Base-by-base conservation (phyloP, 2,888 invertebrate species). In the Cheiracanthium punctorium region DNA sequence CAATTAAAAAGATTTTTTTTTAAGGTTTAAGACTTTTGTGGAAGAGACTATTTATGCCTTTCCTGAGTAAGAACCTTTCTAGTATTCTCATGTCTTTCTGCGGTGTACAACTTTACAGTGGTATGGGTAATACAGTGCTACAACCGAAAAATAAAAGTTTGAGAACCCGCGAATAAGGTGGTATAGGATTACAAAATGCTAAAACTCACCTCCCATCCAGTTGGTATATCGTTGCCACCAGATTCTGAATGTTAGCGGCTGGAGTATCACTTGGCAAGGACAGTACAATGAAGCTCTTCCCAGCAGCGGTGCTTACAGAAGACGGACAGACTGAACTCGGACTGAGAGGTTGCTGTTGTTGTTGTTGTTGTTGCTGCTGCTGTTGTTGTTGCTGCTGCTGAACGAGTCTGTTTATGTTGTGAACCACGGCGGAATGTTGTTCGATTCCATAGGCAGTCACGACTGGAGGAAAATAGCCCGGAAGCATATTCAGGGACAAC, bases 401-500 rank as follows among this genome's bases (percentile, higher is more conserved):
- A 7, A 75, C 65, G 7, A 80, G 0, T 30, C 86, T 24, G 24
- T 72, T 76, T 28, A 86, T 86, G 58, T 86, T 86, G 52, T 86
- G 86, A 10, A 86, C 86, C 0, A 86, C 86, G 5, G 86, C 86
- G 0, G 86, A 86, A 48, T 86, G 86, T 41, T 86, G 86, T 58
- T 86, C 86, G 1, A 86, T 80, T 12, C 80, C 79, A 28, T 86
- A 86, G 0, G 86, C 37, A 12, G 82, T 70, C 1, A 82, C 88
- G 5, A 84, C 71, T 12, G 82, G 81, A 0, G 86, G 80, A 48
- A 89, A 89, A 33, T 89, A 88, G 7, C 88, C 87, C 10, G 89
- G 89, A 20, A 89, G 73, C 89, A 89, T 89, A 33, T 88, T 89
- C 1, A 89, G 72, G 0, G 89, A 89, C 24, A 89, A 70, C 58